Base-by-base conservation (phyloP, 2,113 vertebrate genomes). In the Bolborhynchus lineola region DNA sequence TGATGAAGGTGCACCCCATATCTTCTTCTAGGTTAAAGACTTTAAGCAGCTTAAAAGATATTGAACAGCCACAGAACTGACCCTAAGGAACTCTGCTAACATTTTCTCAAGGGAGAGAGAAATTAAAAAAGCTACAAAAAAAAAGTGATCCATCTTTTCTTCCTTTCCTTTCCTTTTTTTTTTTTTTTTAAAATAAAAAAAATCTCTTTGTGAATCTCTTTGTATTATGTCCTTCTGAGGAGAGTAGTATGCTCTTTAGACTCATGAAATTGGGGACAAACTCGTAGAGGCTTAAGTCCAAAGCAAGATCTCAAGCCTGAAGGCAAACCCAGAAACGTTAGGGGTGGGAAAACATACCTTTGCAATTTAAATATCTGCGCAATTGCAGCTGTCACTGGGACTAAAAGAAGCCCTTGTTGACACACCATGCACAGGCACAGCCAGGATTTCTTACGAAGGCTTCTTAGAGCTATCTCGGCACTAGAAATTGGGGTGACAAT, bases 61-160 rank as follows among this genome's bases (percentile, higher is more conserved):
- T 13, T 55, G 35, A 72, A 47, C 0, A 1, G 10, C 41, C 3
- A 1, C 25, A 49, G 17, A 50, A 53, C 0, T 21, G 23, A 75
- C 9, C 23, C 20, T 26, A 28, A 68, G 14, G 14, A 91, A 7
- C 12, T 47, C 50, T 71, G 46, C 7, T 52, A 75, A 70, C 4
- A 28, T 35, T 0, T 29, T 91, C 33, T 82, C 59, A 77, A 63
- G 53, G 21, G n/a, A 85, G 3, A 77, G 28, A 81, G 33, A 80
- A 88, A 65, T 47, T 65, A 50, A 53, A 68, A 72, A 82, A 70
- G 2, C 11, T 53, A 25, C 13, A 29, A 59, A 92, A 82, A 44
- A 16, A 44, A 16, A 5, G 23, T 12, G 2, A 63, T 63, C 16
- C 28, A 35, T 67, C 10, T 84, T 94, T 78, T 79, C 23, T 79